phyloP scores from a whole-genome alignment of 1,140 invertebrate genomes.

The Leptinotarsa lineolata region DNA sequence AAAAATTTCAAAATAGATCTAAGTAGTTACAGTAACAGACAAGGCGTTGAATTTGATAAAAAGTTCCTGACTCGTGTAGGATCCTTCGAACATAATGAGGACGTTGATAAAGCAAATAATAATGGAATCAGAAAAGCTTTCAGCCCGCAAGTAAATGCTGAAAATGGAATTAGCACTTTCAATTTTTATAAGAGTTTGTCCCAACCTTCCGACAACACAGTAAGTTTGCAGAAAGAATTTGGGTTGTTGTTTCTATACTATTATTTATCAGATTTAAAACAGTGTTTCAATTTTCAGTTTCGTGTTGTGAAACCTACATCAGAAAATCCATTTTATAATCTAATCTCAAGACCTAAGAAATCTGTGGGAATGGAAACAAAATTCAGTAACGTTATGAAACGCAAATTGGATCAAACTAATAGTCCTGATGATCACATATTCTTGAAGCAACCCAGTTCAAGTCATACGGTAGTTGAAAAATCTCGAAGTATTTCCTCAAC shows the following conservation, averaged over 20 bases:
- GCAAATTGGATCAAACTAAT: constrained; percentile 2
- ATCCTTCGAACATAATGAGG: background rate
- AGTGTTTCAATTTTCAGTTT: background rate
- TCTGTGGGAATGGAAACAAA: background rate
- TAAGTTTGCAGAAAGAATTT: background rate
- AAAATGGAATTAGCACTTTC: background rate
- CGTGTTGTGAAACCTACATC: background rate
- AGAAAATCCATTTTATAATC: constrained; percentile 1
- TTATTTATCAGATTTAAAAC: too few species aligned
- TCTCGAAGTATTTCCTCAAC: background rate
- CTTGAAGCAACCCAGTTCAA: background rate
- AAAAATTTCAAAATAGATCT: constrained; percentile 21
- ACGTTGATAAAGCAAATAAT: background rate
- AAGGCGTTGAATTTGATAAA: constrained; percentile 4
- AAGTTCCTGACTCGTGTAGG: background rate
- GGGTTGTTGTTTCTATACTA: too few species aligned
- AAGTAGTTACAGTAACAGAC: background rate
- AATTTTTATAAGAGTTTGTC: background rate
- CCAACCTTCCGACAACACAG: background rate
- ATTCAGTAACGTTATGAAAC: background rate
- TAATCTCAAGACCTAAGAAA: background rate
- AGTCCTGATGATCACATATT: background rate
- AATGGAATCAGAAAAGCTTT: background rate
- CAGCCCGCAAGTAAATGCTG: background rate
- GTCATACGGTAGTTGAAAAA: background rate